Evolutionary conservation across 2,888 invertebrate genomes (phyloP), one percentile per base, ranked within the genome.

Genomic region (Calameuta idolon): DNA sequence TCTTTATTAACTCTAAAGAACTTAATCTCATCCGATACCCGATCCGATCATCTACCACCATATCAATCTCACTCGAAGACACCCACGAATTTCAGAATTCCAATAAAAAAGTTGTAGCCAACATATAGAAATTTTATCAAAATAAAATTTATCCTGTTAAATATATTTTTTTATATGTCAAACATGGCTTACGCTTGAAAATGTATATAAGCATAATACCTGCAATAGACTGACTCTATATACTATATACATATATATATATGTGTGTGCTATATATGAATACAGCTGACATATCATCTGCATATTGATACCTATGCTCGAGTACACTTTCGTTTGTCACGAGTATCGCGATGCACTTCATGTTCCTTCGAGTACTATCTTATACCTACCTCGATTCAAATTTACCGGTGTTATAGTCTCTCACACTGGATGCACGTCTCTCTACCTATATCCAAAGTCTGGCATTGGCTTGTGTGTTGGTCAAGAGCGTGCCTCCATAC

Each of bases 401-500:
- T 23, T 55, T 55, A 55, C 55, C 55, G 55, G 55, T 55, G 55
- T 55, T 23, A 55, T 55, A 55, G 55, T 55, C 55, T 23, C 55
- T 55, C 55, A 55, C 55, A 23, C 23, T 55, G 55, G 55, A 55
- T 55, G 55, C 55, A 55, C 55, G 55, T 55, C 55, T 23, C 55
- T 55, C 23, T 55, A 55, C 55, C 55, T 55, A 55, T 23, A 55
- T 55, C 23, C 55, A 23, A 55, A 55, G 55, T 55, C 55, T 55
- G 23, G 55, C 55, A 23, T 55, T 55, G 55, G 55, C 55, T 55
- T 55, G 55, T 55, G 55, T 55, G 23, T 55, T 55, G 23, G 55
- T 55, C 9, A 55, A 55, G 55, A 55, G 55, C 23, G 55, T 55
- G 23, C 9, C 55, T 55, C 5, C 71, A 33, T 71, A 82, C 81